Base-by-base conservation (phyloP, 1,140 invertebrate genomes). In the Choristoneura fumiferana region DNA sequence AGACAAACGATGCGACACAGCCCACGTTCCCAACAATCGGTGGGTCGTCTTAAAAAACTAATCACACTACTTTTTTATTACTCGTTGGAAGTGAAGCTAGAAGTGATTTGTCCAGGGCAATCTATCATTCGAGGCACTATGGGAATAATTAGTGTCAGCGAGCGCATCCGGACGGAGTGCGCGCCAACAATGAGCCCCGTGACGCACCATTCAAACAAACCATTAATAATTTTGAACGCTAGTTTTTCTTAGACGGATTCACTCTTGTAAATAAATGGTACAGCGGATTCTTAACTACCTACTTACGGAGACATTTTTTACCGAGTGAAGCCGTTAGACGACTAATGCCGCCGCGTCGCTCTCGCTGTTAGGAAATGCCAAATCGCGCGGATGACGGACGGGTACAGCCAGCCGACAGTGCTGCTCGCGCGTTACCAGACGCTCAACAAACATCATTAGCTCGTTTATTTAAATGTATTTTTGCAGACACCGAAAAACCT, bases 71-170 rank as follows among this genome's bases (percentile, higher is more conserved):
- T 79, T 78, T 83, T 83, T 86, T 81, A 78, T 81, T 72, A 64
- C 71, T 78, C 62, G 67, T 69, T 62, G 56, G 67, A 64, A 78
- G 72, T 68, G 76, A 71, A 60, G 69, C 67, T 76, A 74, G 73
- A 74, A 81, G 82, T 85, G 80, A 85, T 85, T 86, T 84, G 83
- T 86, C 83, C 79, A 78, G 70, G 62, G 76, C 69, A 82, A 86
- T 86, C 83, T 86, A 86, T 86, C 83, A 86, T 84, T 84, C 79
- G 69, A 77, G 73, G 43, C 76, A 78, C 74, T 79, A 83, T 83
- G 78, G 72, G 76, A 84, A 86, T 86, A 86, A 86, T 86, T 86
- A 86, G 83, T 86, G 83, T 84, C 83, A 86, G 70, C 75, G 73
- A 37, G 58, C 69, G 80, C 80, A 84, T 86, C 81, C 83, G 83